phyloP scores from a whole-genome alignment of 2,888 invertebrate genomes.

The Petrophora chlorosata region DNA sequence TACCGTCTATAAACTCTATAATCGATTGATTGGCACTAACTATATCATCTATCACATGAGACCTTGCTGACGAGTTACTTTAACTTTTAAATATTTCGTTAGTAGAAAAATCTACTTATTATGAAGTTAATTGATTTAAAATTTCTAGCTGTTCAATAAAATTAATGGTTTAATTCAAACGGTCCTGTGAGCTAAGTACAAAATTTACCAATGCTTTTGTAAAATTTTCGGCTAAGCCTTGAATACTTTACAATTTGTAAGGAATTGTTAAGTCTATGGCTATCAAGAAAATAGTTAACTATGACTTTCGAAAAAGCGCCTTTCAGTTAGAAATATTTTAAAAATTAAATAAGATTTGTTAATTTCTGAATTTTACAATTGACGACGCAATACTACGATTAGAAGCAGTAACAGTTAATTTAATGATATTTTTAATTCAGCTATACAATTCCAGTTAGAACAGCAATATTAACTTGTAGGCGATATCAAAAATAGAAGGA shows the following conservation, averaged over 20 bases:
- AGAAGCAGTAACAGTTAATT: slow-evolving; percentile 43
- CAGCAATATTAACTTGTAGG: slow-evolving; percentile 75
- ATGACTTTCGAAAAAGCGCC: slow-evolving; percentile 28
- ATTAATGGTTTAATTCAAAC: slow-evolving; percentile 1
- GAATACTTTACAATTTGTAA: slow-evolving; percentile 23
- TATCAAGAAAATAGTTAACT: slow-evolving; percentile 25
- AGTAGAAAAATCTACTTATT: slow-evolving; percentile 25
- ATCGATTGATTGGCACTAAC: slow-evolving; percentile 67
- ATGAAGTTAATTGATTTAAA: slow-evolving; percentile 1
- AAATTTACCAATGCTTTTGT: slow-evolving; percentile 20
- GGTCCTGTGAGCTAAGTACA: slow-evolving; percentile 4
- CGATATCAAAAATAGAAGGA: slow-evolving; percentile 83
- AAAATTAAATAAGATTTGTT: too few species aligned
- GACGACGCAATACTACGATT: slow-evolving; percentile 51
- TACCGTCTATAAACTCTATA: slow-evolving; percentile 9
- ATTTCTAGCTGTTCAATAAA: slow-evolving; percentile 1
- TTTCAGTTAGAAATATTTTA: slow-evolving; percentile 21
- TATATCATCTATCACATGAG: slow-evolving; percentile 74
- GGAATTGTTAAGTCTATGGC: slow-evolving; percentile 22
- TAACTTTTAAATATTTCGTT: slow-evolving; percentile 18
- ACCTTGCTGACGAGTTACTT: slow-evolving; percentile 56
- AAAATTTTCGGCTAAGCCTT: slow-evolving; percentile 32
- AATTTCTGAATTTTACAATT: slow-evolving; percentile 47
- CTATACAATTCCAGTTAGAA: slow-evolving; percentile 73
- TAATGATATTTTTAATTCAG: slow-evolving; percentile 47